These are phyloP conservation scores for Malaclemys terrapin DNA, from an alignment of 2,113 vertebrate genomes.

Conservation along the genomic window DNA sequence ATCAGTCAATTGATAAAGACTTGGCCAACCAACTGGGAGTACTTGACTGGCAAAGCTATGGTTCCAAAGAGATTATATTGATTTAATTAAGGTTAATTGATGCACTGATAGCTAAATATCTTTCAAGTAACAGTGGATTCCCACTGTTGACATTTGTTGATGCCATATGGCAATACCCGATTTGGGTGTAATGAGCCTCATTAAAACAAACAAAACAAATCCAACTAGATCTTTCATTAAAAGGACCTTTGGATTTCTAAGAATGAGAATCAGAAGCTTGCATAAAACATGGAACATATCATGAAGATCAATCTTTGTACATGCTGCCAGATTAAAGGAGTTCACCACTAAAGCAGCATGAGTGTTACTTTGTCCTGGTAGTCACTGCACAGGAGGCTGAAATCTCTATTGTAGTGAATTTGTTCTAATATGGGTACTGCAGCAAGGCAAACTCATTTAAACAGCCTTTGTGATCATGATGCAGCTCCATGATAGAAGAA, in stretches of 20 bases:
- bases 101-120: constrained; percentile 56
- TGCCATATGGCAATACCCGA: not conserved
- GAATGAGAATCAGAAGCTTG: not conserved
- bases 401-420: constrained; percentile 5
- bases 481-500: not conserved
- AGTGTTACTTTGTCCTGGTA: constrained; percentile 26
- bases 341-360: not conserved
- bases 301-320: not conserved
- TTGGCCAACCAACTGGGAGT: constrained; percentile 49
- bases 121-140: constrained; percentile 33
- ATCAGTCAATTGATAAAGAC: constrained; percentile 60
- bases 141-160: not conserved
- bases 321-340: not conserved
- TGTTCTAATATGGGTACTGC: not conserved
- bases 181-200: constrained; percentile 8
- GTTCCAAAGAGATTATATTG: constrained; percentile 60
- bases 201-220: not conserved
- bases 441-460: not conserved
- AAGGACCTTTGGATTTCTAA: constrained; percentile 29
- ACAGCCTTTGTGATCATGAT: not conserved
- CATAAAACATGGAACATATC: constrained; percentile 24
- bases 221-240: not conserved
- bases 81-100: constrained; percentile 77
- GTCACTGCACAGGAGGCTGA: not conserved
- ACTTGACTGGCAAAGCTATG: constrained; percentile 63